Base-by-base conservation (phyloP, 2,888 invertebrate species). In the Anticlea derivata region DNA sequence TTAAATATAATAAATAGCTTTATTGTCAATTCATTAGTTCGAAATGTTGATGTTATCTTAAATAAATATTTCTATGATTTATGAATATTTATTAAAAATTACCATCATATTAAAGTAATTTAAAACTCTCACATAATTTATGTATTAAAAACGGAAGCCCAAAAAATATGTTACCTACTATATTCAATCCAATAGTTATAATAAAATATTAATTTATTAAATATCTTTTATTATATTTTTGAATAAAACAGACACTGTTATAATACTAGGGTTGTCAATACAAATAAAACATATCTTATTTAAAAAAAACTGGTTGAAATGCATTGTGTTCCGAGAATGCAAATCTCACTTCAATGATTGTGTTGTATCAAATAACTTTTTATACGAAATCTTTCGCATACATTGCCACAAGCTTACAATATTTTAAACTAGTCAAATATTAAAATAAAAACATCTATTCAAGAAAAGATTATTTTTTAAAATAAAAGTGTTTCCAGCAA, bases 401-500 rank as follows among this genome's bases (percentile, higher is more conserved):
- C 53, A 41, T 65, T 68, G 58, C 66, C 68, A 48, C 58, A 62
- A 58, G 50, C 44, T 38, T 20, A 49, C 60, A 60, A 48, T 17
- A 46, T 33, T 23, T 22, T 2, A 8, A 17, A 17, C 17, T n/a
- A n/a, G n/a, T n/a, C 7, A 6, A 33, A 20, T 8, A 11, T n/a
- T 33, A 20, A n/a, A n/a, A 24, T n/a, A 35, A 34, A 7, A 7
- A 10, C 2, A 3, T 4, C n/a, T 26, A 24, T 58, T 30, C 7
- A 12, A 7, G 12, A 12, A 12, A 12, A 5, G 5, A 7, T 7
- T 6, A 7, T 1, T 6, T 7, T 23, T 7, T 26, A 34, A 30
- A 40, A 27, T 23, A 26, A 58, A 73, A 65, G 68, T 66, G 68
- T 71, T 62, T 62, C 58, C 70, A 77, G 68, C 67, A 71, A 73